Percentiles rank a stretch among this genome's conserved stretches.
Conservation (phyloP, 2,888 invertebrate genomes). For the Lochmaea capreae region DNA sequence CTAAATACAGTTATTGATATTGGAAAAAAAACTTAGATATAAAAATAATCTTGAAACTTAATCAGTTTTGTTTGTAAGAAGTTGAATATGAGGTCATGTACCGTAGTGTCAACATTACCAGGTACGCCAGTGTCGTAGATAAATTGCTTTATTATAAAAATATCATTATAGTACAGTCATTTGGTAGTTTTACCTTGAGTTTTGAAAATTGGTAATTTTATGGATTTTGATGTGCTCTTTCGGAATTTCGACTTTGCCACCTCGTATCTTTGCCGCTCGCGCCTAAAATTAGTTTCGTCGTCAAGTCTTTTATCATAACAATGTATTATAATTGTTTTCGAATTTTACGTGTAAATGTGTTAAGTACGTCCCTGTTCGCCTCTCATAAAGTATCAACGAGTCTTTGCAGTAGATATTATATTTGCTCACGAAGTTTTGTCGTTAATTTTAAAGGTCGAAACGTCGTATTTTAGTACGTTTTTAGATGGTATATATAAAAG, state of each 20-base stretch:
- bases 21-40: not conserved
- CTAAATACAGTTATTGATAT: not conserved
- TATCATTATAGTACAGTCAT: too few relatives aligned
- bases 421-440: slow-evolving; percentile 10
- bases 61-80: slow-evolving; percentile 19
- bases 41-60: slow-evolving; percentile 6
- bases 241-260: too few relatives aligned
- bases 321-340: too few relatives aligned
- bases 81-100: slow-evolving; percentile 28
- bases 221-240: too few relatives aligned
- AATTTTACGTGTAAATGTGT: not conserved
- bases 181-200: too few relatives aligned
- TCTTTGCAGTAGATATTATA: not conserved
- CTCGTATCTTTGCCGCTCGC: too few relatives aligned
- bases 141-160: not conserved
- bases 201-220: too few relatives aligned
- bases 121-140: not conserved
- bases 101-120: slow-evolving; percentile 21
- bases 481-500: not conserved
- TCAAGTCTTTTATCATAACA: too few relatives aligned
- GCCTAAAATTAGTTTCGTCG: too few relatives aligned
- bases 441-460: slow-evolving; percentile 10
- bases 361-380: not conserved
- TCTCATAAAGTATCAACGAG: not conserved
- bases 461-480: slow-evolving; percentile 8